Base-by-base conservation (phyloP, 2,888 invertebrate species). In the Cosmopolites sordidus region DNA sequence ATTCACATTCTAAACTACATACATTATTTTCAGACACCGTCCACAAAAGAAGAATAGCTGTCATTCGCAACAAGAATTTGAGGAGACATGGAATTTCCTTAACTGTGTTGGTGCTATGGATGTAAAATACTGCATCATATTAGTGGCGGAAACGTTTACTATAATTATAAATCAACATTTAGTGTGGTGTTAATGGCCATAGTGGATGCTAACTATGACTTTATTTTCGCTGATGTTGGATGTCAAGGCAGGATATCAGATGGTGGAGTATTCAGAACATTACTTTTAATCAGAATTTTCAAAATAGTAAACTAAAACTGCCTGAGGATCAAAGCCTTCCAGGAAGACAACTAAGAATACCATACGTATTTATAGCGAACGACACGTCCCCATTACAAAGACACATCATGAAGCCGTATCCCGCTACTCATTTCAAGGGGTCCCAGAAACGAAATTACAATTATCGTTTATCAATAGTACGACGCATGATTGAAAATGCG, bases 171-270 rank as follows among this genome's bases (percentile, higher is more conserved):
- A 37, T 37, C 37, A 3, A 11, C 4, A 6, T 37, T 6, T 37
- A 37, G 37, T 37, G n/a, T 37, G 3, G 37, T 37, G 14, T 4
- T 37, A 37, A 37, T 37, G 11, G 37, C 6, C 6, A 40, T 40
- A 14, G 40, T 40, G 14, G 40, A 3, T 16, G n/a, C 40, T 15
- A 6, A 40, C 40, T 40, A 40, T 11, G 4, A 15, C 14, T 40
- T 40, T 14, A 14, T 40, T 9, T 40, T 15, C 16, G 40, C 11
- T 2, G 16, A 40, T 16, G 14, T 40, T 5, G 40, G 40, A 14
- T 40, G 40, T 11, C 40, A 40, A 6, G 40, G 40, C 2, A 40
- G 40, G 14, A 40, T 40, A 5, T 16, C 40, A 15, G 40, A 40
- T 15, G 37, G 37, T 12, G 37, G 37, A 6, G 37, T 37, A 4